A percentile compares a stretch with the other conserved stretches of the same genome.
Conservation (phyloP, 2,888 invertebrate genomes). For the Melanargia galathea region DNA sequence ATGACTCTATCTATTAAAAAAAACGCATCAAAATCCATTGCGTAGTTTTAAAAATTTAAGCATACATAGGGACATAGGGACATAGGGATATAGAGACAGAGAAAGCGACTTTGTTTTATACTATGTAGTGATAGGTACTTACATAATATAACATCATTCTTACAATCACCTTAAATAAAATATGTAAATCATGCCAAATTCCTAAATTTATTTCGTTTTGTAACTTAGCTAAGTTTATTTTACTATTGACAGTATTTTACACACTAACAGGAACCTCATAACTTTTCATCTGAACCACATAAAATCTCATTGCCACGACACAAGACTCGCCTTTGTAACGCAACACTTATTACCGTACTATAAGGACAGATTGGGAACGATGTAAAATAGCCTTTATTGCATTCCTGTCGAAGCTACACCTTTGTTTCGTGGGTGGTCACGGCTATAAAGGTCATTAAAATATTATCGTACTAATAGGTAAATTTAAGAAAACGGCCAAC, state of each 20-base stretch:
- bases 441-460: constrained; percentile 47
- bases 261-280: constrained; percentile 49
- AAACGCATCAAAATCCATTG: no score
- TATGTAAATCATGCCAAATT: background rate
- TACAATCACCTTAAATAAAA: no score
- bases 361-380: constrained; percentile 55
- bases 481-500: constrained; percentile 38
- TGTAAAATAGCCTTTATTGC: constrained; percentile 50
- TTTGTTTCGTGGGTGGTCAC: constrained; percentile 49
- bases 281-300: constrained; percentile 56
- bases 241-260: constrained; percentile 47
- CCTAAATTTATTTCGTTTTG: background rate
- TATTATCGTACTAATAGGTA: constrained; percentile 40
- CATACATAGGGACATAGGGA: no score
- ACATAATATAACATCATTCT: no score
- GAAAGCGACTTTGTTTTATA: no score
- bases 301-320: constrained; percentile 56
- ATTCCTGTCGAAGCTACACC: constrained; percentile 34
- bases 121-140: no score
- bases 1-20: no score
- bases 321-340: constrained; percentile 53
- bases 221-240: constrained; percentile 2
- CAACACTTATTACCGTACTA: constrained; percentile 56
- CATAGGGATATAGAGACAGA: no score
- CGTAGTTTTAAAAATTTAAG: no score